Base-by-base conservation (phyloP, 2,888 invertebrate genomes). In the Coronaproctus castanopsis region DNA sequence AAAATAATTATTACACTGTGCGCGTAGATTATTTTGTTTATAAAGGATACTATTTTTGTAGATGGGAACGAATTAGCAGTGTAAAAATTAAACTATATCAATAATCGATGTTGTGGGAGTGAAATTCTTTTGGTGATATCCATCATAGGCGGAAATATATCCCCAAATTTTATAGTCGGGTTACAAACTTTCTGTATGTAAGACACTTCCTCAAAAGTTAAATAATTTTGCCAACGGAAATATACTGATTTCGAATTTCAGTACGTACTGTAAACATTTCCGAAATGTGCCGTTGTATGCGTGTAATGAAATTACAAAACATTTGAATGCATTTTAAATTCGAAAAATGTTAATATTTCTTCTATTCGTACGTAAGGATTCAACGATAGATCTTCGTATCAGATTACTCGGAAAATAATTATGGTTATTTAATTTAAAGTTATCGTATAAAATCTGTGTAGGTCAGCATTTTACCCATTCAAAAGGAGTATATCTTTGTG, bases 121-220 rank as follows among this genome's bases (percentile, higher is more conserved):
- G 66, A 82, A 82, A 64, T 77, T 75, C 66, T 74, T 76, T 65
- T 79, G 76, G 66, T 80, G 78, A 54, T 74, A 74, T 54, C 76
- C 76, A 66, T 79, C 78, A 23, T 70, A 70, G 0, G 83, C 83
- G 68, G 77, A 74, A 51, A 77, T 76, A 70, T 89, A 90, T 21
- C 89, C 89, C 89, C 89, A 90, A 85, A 71, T 58, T 78, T 75
- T 86, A 90, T 85, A 0, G 89, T 89, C 66, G 82, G 79, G 65
- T 77, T 77, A 72, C 90, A 90, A 49, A 67, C 70, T 50, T 76
- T 75, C 72, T 83, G 82, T 68, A 83, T 80, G 61, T 75, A 72
- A 54, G 79, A 77, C 57, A 89, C 84, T 72, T 85, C 85, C 54
- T 79, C 76, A 66, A 78, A 81, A 65, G 80, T 79, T 62, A 89